Conservation (phyloP, 2,888 invertebrate genomes). For the Lagria hirta region DNA sequence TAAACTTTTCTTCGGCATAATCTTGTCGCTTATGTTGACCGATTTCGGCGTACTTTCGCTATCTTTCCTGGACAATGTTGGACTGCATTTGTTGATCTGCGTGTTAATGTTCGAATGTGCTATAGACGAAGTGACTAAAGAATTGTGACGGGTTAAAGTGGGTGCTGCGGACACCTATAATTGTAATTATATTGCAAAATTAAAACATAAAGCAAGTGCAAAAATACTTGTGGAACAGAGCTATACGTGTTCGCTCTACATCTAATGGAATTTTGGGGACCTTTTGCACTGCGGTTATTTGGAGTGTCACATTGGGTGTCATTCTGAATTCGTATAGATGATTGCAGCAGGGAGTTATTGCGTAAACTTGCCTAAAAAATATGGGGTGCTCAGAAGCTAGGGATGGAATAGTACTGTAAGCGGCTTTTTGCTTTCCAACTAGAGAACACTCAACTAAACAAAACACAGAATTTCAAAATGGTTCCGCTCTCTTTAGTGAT, state of each 20-base stretch:
- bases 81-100: slow-evolving; percentile 41
- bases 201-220: background rate
- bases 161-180: slow-evolving; percentile 52
- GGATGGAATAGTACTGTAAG: too few species aligned
- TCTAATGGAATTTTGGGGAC: slow-evolving; percentile 71
- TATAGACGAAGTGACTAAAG: slow-evolving; percentile 46
- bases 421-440: too few species aligned
- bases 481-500: too few species aligned
- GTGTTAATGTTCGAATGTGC: slow-evolving; percentile 30
- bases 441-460: too few species aligned
- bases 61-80: slow-evolving; percentile 41
- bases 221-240: slow-evolving; percentile 51
- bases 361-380: slow-evolving; percentile 53
- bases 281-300: slow-evolving; percentile 62
- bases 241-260: slow-evolving; percentile 55
- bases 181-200: slow-evolving; percentile 2
- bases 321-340: slow-evolving; percentile 70
- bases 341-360: slow-evolving; percentile 63
- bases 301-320: slow-evolving; percentile 74
- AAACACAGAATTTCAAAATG: too few species aligned
- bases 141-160: slow-evolving; percentile 58
- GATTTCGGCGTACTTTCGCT: slow-evolving; percentile 51
- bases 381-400: slow-evolving; percentile 4
- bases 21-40: slow-evolving; percentile 53
- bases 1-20: slow-evolving; percentile 39